Percentiles rank a stretch among this genome's conserved stretches.
These are phyloP conservation scores for Tinea trinotella DNA, from an alignment of 2,888 invertebrate genomes.

Conservation along the genomic window DNA sequence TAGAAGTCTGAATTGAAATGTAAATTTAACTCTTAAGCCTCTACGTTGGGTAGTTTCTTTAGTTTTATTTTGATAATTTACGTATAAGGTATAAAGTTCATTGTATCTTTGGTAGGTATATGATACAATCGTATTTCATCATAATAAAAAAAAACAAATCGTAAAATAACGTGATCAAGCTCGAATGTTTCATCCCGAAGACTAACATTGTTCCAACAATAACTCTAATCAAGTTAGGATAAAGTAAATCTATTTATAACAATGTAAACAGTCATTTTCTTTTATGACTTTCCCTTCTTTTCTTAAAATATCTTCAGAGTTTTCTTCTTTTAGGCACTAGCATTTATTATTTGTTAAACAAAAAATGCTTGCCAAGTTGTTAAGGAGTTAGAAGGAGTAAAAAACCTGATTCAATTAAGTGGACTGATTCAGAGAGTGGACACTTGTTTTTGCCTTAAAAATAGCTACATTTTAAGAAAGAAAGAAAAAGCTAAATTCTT, in stretches of 20 bases:
- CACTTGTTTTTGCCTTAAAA: not conserved
- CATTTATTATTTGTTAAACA: not conserved
- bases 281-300: no score
- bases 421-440: no score
- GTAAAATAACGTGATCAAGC: not conserved
- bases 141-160: not conserved
- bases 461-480: no score
- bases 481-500: not conserved
- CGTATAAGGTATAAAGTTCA: no score
- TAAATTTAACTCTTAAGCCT: no score
- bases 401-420: not conserved
- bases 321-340: no score
- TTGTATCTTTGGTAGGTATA: no score
- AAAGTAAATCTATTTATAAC: not conserved
- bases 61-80: no score
- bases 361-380: not conserved
- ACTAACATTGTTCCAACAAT: not conserved
- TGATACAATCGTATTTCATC: not conserved
- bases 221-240: slow-evolving; percentile 1
- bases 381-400: not conserved
- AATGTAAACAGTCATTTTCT: not conserved
- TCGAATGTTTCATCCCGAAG: not conserved
- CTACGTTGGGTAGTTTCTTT: no score
- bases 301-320: no score
- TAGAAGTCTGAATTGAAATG: no score